Conservation (phyloP, 2,113 vertebrate genomes). For the Colaptes auratus region DNA sequence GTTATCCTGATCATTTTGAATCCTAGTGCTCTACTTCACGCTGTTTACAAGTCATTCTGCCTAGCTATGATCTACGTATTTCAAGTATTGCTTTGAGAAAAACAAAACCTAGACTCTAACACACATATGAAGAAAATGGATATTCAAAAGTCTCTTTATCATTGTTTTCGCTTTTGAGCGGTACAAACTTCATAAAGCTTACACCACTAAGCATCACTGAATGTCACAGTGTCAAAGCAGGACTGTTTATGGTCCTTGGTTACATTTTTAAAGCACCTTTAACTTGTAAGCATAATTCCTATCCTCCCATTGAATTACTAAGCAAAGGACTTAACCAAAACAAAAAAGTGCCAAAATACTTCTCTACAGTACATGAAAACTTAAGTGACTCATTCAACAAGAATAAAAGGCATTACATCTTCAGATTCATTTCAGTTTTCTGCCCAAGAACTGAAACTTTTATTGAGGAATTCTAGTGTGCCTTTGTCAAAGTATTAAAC, state of each 20-base stretch:
- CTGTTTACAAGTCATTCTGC: not conserved
- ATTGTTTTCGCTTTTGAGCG: not conserved
- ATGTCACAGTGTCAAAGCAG: not conserved
- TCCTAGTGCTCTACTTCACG: not conserved
- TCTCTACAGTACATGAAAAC: not conserved
- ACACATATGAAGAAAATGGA: not conserved
- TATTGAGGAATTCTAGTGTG: not conserved
- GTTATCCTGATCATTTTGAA: not conserved
- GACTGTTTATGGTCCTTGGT: not conserved
- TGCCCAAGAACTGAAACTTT: not conserved
- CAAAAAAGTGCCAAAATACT: not conserved
- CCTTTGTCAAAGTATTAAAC: not conserved
- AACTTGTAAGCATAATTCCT: not conserved
- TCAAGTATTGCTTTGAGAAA: not conserved
- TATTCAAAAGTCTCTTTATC: not conserved
- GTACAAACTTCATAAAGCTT: not conserved
- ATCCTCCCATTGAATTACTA: not conserved
- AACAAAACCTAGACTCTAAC: not conserved
- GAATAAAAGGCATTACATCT: not conserved
- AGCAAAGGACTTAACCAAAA: not conserved
- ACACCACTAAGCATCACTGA: not conserved
- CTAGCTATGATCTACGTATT: not conserved
- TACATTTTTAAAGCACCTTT: not conserved
- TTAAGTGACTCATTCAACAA: not conserved
- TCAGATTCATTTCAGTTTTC: not conserved